These are phyloP conservation scores for Anas flavirostris DNA, from an alignment of 2,797 vertebrate species.

Conservation along the genomic window DNA sequence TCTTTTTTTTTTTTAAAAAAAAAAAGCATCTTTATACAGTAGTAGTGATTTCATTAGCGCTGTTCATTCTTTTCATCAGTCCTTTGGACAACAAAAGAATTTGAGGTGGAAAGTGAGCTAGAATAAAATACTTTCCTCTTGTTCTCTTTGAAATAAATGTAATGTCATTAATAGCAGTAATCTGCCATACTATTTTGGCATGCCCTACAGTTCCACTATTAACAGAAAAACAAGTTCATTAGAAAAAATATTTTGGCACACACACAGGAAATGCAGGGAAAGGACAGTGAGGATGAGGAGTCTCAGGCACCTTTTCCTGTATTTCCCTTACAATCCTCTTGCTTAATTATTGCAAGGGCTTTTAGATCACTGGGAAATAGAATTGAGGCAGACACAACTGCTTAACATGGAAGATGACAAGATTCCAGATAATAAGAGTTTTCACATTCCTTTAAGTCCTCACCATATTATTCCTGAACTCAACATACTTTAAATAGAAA, in stretches of 20 bases:
- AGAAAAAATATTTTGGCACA: not conserved
- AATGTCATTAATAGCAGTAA: not conserved
- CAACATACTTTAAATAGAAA: not conserved
- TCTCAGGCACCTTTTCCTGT: not conserved
- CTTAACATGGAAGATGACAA: not conserved
- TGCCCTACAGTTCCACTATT: not conserved
- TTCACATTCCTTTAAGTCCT: not conserved
- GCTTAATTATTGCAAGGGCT: not conserved
- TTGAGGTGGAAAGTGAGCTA: not conserved
- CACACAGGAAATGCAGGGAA: not conserved
- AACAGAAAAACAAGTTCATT: not conserved
- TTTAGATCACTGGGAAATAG: not conserved
- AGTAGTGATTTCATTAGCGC: not conserved
- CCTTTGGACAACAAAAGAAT: conserved; percentile 5
- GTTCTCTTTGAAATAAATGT: not conserved
- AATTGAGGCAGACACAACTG: not conserved
- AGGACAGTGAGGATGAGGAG: not conserved
- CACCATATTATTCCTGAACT: not conserved
- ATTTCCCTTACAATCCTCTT: not conserved
- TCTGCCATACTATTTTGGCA: not conserved
- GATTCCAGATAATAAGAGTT: not conserved
- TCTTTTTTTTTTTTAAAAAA: not conserved
- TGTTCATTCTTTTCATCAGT: not conserved
- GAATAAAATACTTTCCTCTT: not conserved
- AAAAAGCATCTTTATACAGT: not conserved